Evolutionary conservation across 2,113 vertebrate species (phyloP).

Genomic region (Halcyon senegalensis): DNA sequence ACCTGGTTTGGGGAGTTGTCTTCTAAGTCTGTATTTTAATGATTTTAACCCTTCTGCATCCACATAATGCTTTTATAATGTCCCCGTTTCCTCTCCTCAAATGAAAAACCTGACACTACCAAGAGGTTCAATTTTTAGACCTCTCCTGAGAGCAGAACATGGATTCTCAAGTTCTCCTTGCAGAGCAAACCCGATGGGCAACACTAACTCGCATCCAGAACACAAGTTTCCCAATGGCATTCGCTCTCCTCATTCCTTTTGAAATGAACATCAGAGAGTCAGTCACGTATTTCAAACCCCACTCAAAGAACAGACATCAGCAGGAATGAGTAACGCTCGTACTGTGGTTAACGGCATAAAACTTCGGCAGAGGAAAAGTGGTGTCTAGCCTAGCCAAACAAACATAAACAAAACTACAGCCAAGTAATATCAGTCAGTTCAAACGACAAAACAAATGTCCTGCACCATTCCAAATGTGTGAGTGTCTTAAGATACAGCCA

Average conservation of each 20-base stretch:
- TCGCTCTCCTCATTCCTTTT: neutral
- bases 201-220: neutral
- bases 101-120: neutral
- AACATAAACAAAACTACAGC: slow-evolving; percentile 4
- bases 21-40: neutral
- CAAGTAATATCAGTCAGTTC: neutral
- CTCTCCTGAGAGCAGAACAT: neutral
- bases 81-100: neutral
- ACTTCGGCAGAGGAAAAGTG: neutral
- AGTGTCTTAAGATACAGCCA: neutral
- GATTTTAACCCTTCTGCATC: neutral
- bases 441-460: slow-evolving; percentile 21
- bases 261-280: neutral
- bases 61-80: accelerated
- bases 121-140: neutral
- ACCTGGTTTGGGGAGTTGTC: neutral
- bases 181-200: neutral
- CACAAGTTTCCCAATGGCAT: neutral
- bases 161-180: neutral
- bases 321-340: neutral
- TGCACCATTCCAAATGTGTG: neutral
- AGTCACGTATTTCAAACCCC: slow-evolving; percentile 7
- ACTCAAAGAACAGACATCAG: slow-evolving; percentile 34
- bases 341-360: neutral
- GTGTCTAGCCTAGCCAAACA: slow-evolving; percentile 10